Base-by-base conservation (phyloP, 2,888 invertebrate species). In the Macrophya alboannulata region DNA sequence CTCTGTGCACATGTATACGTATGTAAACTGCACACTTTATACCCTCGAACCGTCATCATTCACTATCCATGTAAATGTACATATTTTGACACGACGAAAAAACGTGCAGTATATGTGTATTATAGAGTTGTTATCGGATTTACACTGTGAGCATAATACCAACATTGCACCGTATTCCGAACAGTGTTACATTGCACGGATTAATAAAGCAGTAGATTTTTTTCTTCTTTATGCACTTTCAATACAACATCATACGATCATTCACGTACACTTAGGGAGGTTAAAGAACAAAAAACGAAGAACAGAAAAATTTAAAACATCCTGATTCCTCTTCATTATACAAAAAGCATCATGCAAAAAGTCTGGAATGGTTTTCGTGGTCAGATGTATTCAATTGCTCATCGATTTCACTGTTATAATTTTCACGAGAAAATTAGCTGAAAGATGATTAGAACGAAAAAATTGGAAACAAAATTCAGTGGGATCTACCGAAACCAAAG, bases 1-100 rank as follows among this genome's bases (percentile, higher is more conserved):
- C 55, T 55, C n/a, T 55, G 84, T 72, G 51, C 55, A 84, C 31
- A 21, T 21, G 31, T 82, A 81, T 74, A 71, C 74, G 31, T 31
- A 51, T 31, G 21, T 74, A 62, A 31, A 59, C 21, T 12, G 62
- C 4, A 68, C 68, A 68, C 25, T 62, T 62, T 25, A 25, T 21
- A 68, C 37, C 37, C 68, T 37, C 62, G 25, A 21, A 68, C 37
- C 37, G 31, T 68, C 68, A 37, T 37, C 37, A 37, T 37, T 59
- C 15, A 40, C 31, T 68, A 72, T 65, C 9, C 59, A 72, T 25
- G 68, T 79, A 71, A 85, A 45, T 8, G 31, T 31, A 31, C 40
- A 21, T 9, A 74, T 43, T 74, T 17, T 74, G 4, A 9, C 72
- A 74, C 72, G 72, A 45, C 21, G 12, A n/a, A 31, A 45, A 74